These are phyloP conservation scores for Dendrocincla fuliginosa DNA, from an alignment of 2,797 vertebrate genomes.

Conservation along the genomic window DNA sequence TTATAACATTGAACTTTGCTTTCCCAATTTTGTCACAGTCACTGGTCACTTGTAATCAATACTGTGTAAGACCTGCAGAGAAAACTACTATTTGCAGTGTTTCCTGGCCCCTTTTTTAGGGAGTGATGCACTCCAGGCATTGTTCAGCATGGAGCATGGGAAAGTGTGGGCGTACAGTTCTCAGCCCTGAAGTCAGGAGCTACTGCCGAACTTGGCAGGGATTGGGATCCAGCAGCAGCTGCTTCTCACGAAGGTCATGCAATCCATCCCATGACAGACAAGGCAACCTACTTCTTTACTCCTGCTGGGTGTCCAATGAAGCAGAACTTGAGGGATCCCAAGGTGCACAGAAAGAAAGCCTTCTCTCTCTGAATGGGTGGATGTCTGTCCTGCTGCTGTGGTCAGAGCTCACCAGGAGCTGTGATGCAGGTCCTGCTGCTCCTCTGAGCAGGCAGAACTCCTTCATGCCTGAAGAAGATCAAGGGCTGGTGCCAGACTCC, in stretches of 20 bases:
- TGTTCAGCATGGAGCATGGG: not conserved
- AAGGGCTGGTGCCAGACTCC: not conserved
- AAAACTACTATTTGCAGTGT: not conserved
- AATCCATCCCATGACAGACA: not conserved
- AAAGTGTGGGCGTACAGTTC: not conserved
- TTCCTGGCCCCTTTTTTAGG: not conserved
- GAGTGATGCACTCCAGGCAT: rapidly evolving
- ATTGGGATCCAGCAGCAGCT: conserved; percentile 4
- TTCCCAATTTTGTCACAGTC: not conserved
- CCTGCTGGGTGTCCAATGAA: not conserved
- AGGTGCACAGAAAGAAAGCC: rapidly evolving
- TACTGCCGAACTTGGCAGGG: not conserved
- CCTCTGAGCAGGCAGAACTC: not conserved
- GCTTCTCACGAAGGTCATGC: not conserved
- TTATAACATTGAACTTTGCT: not conserved
- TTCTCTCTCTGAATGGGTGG: not conserved
- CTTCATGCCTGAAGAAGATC: not conserved
- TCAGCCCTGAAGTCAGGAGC: not conserved
- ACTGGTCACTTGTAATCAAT: conserved; percentile 6
- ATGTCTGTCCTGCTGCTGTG: not conserved
- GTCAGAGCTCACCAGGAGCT: not conserved
- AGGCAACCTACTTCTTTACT: not conserved
- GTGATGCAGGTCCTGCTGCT: not conserved
- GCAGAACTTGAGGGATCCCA: not conserved
- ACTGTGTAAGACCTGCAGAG: not conserved